These are phyloP conservation scores for Pardosa pseudoannulata DNA, from an alignment of 2,888 invertebrate genomes.

Conservation along the genomic window DNA sequence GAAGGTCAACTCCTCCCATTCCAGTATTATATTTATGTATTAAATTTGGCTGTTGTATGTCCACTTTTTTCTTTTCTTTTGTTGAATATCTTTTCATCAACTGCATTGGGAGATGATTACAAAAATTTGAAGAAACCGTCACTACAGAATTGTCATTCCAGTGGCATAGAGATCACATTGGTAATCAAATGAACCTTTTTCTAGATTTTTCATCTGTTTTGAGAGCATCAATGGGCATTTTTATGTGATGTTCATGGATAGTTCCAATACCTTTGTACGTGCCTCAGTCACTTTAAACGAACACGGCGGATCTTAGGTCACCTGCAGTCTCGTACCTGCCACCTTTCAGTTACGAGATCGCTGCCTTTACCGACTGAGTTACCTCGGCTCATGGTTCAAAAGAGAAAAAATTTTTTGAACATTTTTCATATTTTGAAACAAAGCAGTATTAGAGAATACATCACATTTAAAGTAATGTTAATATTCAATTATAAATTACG, in stretches of 20 bases:
- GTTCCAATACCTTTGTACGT: background rate
- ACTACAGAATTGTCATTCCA: conserved; percentile 23
- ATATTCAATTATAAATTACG: no score
- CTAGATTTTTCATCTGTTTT: background rate
- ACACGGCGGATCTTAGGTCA: no score
- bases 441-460: no score
- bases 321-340: no score
- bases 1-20: conserved; percentile 24
- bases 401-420: no score
- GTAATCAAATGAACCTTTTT: background rate
- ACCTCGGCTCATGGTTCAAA: no score
- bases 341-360: no score
- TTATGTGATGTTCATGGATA: background rate
- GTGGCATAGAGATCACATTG: background rate
- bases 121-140: conserved; percentile 24
- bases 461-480: no score
- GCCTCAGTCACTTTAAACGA: no score
- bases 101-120: background rate
- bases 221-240: background rate
- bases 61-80: conserved; percentile 12
- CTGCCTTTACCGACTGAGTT: no score
- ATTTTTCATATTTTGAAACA: no score
- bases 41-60: conserved; percentile 5
- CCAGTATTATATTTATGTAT: background rate
- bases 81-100: background rate